Conservation (phyloP, 2,797 vertebrate genomes). For the Parotocinclus haroldoi region DNA sequence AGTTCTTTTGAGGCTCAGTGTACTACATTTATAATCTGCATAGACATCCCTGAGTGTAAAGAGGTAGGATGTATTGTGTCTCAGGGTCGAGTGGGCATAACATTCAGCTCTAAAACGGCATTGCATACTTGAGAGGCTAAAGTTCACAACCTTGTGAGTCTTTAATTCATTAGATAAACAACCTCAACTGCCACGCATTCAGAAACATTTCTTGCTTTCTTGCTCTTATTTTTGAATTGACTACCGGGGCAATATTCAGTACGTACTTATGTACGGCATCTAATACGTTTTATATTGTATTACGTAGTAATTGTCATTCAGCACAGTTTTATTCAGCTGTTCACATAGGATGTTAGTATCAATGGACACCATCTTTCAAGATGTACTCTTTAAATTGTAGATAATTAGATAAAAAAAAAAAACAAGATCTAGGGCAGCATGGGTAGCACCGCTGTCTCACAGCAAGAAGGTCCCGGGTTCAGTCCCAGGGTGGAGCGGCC, state of each 20-base stretch:
- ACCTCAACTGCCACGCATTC: not conserved
- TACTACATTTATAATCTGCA: not conserved
- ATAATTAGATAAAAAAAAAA: too few species aligned
- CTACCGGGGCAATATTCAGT: not conserved
- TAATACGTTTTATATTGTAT: too few species aligned
- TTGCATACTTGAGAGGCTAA: constrained; percentile 18
- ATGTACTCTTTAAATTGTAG: too few species aligned
- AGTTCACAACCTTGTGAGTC: constrained; percentile 2
- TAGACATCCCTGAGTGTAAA: constrained; percentile 16
- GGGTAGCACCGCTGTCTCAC: too few species aligned
- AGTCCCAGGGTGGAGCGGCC: too few species aligned
- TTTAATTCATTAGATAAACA: constrained; percentile 5
- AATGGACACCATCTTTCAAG: too few species aligned
- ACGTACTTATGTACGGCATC: too few species aligned
- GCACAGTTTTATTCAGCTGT: too few species aligned
- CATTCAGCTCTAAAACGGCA: constrained; percentile 17
- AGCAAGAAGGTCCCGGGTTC: too few species aligned
- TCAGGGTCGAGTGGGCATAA: constrained; percentile 23
- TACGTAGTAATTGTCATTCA: too few species aligned
- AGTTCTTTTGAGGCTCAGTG: not conserved
- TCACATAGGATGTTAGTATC: too few species aligned
- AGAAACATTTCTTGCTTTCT: not conserved
- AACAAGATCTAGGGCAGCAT: too few species aligned
- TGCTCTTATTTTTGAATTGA: not conserved
- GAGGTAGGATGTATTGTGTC: constrained; percentile 9